Conservation (phyloP, 92 coral and sea anemone species). For the Actinostola sp. region DNA sequence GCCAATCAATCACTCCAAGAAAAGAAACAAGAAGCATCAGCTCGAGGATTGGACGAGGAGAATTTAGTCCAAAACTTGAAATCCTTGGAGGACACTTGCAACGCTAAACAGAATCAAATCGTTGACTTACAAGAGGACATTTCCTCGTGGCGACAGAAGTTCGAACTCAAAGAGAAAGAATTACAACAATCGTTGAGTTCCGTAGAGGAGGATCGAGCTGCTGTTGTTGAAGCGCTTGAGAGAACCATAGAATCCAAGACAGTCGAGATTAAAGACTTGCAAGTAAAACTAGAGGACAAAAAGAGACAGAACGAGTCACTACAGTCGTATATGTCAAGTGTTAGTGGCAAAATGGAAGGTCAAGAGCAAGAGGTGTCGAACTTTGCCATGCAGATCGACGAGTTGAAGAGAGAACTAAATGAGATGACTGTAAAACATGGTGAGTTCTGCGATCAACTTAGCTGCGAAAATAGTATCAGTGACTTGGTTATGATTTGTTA, state of each 20-base stretch:
- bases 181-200: conserved; percentile 36
- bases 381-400: conserved; percentile 52
- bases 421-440: conserved; percentile 53
- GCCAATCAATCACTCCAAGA: conserved; percentile 37
- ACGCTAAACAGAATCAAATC: conserved; percentile 43
- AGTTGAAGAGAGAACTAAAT: conserved; percentile 57
- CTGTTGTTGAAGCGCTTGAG: conserved; percentile 46
- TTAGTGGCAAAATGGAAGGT: conserved; percentile 59
- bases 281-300: conserved; percentile 50
- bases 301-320: conserved; percentile 59
- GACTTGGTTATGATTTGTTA: no score
- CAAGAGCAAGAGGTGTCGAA: conserved; percentile 45
- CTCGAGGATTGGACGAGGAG: conserved; percentile 51
- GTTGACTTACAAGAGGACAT: conserved; percentile 39
- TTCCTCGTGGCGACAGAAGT: conserved; percentile 59
- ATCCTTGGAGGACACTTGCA: conserved; percentile 44
- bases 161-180: conserved; percentile 70
- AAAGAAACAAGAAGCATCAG: conserved; percentile 30
- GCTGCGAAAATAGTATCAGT: neutral
- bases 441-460: conserved; percentile 26
- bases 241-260: conserved; percentile 57
- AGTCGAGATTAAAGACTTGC: conserved; percentile 57
- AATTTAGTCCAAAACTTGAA: conserved; percentile 25
- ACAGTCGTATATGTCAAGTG: conserved; percentile 57
- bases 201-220: conserved; percentile 57